A percentile compares a stretch with the other conserved stretches of the same genome.
Conservation (phyloP, 2,888 invertebrate species). For the Drosophila fungiperda region DNA sequence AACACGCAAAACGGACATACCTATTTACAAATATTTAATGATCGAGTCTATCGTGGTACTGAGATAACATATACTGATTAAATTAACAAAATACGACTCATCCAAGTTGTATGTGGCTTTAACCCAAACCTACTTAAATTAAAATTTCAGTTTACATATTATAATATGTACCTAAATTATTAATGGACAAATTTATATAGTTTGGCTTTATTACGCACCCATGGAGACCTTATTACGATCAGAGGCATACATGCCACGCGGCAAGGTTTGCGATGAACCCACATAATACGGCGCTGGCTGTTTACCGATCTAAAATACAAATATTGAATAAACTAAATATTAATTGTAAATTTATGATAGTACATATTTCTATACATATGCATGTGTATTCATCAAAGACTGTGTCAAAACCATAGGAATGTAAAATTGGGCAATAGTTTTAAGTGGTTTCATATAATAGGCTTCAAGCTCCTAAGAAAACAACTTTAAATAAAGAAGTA, state of each 20-base stretch:
- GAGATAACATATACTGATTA: constrained; percentile 1
- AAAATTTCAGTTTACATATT: not conserved
- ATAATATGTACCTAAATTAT: constrained; percentile 2
- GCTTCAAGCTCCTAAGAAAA: not conserved
- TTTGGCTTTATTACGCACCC: constrained; percentile 76
- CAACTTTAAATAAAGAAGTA: not conserved
- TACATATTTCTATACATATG: not conserved
- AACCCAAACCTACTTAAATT: constrained; percentile 1
- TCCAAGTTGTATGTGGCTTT: not conserved
- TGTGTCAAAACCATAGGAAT: not conserved
- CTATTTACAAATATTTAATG: not conserved
- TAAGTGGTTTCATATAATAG: not conserved
- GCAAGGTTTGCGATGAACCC: constrained; percentile 84
- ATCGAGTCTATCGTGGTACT: constrained; percentile 1
- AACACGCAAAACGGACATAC: not conserved
- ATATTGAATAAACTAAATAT: not conserved
- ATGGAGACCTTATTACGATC: constrained; percentile 84
- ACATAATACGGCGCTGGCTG: constrained; percentile 85
- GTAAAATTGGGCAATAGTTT: not conserved
- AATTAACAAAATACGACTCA: constrained; percentile 2
- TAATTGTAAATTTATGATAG: not conserved
- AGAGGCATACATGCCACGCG: constrained; percentile 86
- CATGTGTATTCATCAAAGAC: not conserved
- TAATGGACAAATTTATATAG: not conserved
- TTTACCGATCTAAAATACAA: constrained; percentile 82